A percentile compares a stretch with the other conserved stretches of the same genome.
These are phyloP conservation scores for Lacerta viridis DNA, from an alignment of 2,797 vertebrate species.

Conservation along the genomic window DNA sequence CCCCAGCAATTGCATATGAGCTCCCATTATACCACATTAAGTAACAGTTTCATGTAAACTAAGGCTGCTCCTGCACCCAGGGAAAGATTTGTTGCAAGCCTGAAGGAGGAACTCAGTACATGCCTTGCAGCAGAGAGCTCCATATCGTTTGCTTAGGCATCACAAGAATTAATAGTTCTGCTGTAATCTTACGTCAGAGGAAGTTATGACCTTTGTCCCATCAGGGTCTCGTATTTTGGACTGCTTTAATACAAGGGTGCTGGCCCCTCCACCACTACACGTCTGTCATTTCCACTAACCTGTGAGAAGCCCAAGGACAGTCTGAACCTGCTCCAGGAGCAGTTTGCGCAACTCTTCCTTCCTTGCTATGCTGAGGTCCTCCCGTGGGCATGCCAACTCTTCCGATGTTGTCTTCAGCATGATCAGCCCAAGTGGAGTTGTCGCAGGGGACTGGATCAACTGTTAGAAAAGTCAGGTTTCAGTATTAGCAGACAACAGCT, in stretches of 20 bases:
- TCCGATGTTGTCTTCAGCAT: constrained; percentile 98
- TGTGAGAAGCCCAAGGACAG: constrained; percentile 92
- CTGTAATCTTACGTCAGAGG: neutral
- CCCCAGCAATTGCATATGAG: neutral
- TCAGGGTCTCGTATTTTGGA: neutral
- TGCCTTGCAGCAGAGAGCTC: neutral
- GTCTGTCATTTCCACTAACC: constrained; percentile 77
- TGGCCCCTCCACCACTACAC: no score
- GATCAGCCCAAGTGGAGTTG: constrained; percentile 92
- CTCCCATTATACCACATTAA: neutral
- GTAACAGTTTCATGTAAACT: neutral
- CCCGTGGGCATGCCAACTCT: constrained; percentile 95
- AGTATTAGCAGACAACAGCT: neutral
- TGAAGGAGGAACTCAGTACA: neutral
- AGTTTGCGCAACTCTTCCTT: constrained; percentile 97
- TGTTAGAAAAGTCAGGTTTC: constrained; percentile 69
- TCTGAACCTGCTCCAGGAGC: constrained; percentile 95
- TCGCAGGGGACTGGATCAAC: constrained; percentile 94
- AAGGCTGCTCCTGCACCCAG: neutral
- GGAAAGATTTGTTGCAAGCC: neutral
- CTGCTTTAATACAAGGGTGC: neutral
- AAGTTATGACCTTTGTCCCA: rapidly evolving
- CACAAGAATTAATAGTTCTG: rapidly evolving
- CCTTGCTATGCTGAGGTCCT: constrained; percentile 94
- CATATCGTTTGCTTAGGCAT: rapidly evolving